Base-by-base conservation (phyloP, 2,888 invertebrate genomes). In the Callosobruchus maculatus region DNA sequence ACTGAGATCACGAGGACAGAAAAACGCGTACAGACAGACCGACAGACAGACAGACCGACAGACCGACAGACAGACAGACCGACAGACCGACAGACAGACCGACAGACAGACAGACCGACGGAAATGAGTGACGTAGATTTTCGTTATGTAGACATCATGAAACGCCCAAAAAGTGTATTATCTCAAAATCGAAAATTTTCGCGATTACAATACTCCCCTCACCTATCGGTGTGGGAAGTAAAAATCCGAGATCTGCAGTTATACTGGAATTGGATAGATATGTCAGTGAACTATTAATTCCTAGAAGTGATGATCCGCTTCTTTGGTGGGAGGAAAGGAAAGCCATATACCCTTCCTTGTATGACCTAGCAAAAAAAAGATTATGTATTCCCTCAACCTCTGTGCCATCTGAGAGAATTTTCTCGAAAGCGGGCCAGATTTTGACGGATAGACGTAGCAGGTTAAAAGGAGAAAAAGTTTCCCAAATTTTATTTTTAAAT, bases 261-360 rank as follows among this genome's bases (percentile, higher is more conserved):
- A 75, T 78, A 72, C 74, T 77, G 67, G 78, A 77, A 77, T 74
- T 78, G n/a, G 71, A 78, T 72, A 78, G 77, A 74, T 78, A 78
- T 77, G 72, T 78, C 70, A 74, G 75, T 18, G 78, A 74, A 67
- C 9, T 9, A 20, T 67, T 9, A 67, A 20, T 67, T n/a, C 9
- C 67, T 21, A n/a, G 67, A 67, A 67, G 21, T 20, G 21, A 21
- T 67, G 9, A 67, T 67, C 67, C 67, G 21, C 67, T 67, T 4
- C 67, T 20, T 20, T 67, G 67, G 67, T 67, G 67, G 67, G 21
- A 67, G 21, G 67, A 67, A 67, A n/a, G 67, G n/a, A 20, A n/a
- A n/a, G 21, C n/a, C n/a, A 21, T 67, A 21, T 9, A 67, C 67
- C 67, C 67, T 4, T 5, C n/a, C 4, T 21, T 67, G n/a, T 67